Evolutionary conservation across 2,113 vertebrate genomes (phyloP), one percentile per base, ranked within the genome.

Genomic region (Phyllostomus discolor): DNA sequence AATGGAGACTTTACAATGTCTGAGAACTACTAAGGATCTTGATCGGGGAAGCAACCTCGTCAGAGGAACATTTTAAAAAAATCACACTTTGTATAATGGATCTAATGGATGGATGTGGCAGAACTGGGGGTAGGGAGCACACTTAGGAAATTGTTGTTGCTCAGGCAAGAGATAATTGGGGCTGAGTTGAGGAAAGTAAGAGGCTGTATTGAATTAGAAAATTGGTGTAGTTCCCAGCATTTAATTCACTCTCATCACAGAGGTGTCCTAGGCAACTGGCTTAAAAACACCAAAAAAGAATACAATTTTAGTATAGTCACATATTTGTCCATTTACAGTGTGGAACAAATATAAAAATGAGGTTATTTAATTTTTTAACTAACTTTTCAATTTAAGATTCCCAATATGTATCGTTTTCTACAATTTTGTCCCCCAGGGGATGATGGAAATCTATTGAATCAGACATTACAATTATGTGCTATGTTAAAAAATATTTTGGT

Each of bases 311-410:
- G 16, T 91, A 3, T 48, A 66, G 28, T 52, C 9, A 3, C 41
- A 62, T 24, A 62, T 62, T 62, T 62, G 59, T 28, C 59, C 59
- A 28, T 10, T 24, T 28, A 62, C 59, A 62, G 9, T 62, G 59
- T 62, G 10, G 67, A 59, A 83, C 31, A 83, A 28, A 79, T 83
- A 41, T n/a, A 89, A 89, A 28, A 87, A 70, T 20, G 33, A 88
- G 8, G 14, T 64, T 24, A 79, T 93, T 78, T 96, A 66, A 67
- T 31, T 81, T 95, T 90, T 62, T 62, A 95, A 52, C 2, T n/a
- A 82, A 67, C 26, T 73, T 93, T 93, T 78, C 50, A 67, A 48
- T 46, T 91, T 75, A 93, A 69, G 41, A 79, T 95, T 79, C 50
- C 38, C 17, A 88, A 26, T 78, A 67, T 69, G 48, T 69, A 38